These are phyloP conservation scores for Pygathrix nemaeus DNA, from an alignment of 2,113 vertebrate species.

Conservation along the genomic window DNA sequence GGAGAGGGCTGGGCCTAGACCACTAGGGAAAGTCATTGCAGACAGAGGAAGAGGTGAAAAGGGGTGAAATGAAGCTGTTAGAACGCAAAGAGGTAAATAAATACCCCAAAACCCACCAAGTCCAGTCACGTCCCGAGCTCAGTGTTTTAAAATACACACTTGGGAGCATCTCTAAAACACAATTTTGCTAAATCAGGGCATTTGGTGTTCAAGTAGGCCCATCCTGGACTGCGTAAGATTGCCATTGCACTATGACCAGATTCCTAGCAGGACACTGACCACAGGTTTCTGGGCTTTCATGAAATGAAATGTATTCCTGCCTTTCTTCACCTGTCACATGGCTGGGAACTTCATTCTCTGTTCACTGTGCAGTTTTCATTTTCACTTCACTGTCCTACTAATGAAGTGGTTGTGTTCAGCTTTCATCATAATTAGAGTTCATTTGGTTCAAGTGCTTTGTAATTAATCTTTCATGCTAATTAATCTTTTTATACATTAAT, in stretches of 20 bases:
- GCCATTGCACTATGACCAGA: fast-evolving
- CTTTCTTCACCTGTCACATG: neutral
- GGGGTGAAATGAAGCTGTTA: neutral
- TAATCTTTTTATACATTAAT: conserved; percentile 46
- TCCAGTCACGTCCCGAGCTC: neutral
- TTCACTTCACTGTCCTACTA: neutral
- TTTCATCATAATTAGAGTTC: conserved; percentile 60
- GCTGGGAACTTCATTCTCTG: neutral
- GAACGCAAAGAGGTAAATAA: neutral
- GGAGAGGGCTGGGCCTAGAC: neutral
- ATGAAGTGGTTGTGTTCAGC: conserved; percentile 25
- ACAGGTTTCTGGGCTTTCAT: neutral
- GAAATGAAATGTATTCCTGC: neutral
- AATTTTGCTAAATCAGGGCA: neutral
- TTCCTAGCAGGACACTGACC: neutral
- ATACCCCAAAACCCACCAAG: neutral
- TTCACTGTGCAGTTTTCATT: neutral
- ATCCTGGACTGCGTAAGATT: neutral
- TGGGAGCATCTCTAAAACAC: neutral
- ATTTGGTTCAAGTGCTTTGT: conserved; percentile 70
- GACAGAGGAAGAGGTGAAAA: neutral
- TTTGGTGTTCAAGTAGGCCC: no score
- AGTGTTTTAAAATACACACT: neutral
- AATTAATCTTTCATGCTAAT: conserved; percentile 62
- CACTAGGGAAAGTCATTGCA: neutral